These are phyloP conservation scores for Eupithecia inturbata DNA, from an alignment of 2,888 invertebrate species.

Conservation along the genomic window DNA sequence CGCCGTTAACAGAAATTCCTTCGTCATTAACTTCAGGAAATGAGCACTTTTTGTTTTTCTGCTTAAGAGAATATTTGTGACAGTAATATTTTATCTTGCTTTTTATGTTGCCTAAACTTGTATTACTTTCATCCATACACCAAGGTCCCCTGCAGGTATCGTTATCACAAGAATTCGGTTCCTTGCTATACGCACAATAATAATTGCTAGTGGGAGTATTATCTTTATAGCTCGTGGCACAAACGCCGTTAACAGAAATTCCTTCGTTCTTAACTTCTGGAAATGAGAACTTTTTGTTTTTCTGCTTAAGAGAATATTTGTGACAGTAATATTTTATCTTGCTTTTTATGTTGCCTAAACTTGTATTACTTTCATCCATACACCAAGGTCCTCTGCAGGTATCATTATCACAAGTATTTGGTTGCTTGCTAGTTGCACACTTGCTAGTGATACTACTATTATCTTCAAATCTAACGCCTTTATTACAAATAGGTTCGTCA, in stretches of 20 bases:
- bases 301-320: background rate
- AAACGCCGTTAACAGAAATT: background rate
- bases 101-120: no score
- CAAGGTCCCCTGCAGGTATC: background rate
- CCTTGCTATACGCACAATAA: no score
- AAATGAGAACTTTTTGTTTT: background rate
- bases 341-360: background rate
- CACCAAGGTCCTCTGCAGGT: background rate
- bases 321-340: background rate
- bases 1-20: background rate
- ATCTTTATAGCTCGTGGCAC: background rate
- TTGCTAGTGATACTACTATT: no score
- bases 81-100: background rate
- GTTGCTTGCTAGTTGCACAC: background rate
- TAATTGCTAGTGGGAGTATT: no score
- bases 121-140: background rate
- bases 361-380: background rate
- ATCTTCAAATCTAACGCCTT: no score
- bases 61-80: background rate
- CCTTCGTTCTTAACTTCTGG: background rate
- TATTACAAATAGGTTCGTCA: background rate
- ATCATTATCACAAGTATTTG: background rate
- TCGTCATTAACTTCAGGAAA: background rate
- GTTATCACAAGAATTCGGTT: background rate
- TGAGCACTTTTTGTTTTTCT: background rate